These are phyloP conservation scores for Camponotus fellah DNA, from an alignment of 2,888 invertebrate genomes.

Conservation along the genomic window DNA sequence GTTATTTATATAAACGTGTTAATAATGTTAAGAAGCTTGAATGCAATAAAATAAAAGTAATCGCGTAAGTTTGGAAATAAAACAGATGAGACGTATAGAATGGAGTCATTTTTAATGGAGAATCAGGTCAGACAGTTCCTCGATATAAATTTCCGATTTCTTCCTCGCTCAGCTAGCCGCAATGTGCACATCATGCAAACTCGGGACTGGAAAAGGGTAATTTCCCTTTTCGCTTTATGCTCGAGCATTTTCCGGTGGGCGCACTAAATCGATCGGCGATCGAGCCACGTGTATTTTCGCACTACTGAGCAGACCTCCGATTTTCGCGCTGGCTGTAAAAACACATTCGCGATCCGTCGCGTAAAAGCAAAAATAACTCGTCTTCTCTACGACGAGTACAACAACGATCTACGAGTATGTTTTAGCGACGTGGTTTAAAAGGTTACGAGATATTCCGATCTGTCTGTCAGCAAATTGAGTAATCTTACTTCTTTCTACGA, in stretches of 20 bases:
- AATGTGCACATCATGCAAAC: constrained; percentile 59
- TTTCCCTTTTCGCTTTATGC: constrained; percentile 75
- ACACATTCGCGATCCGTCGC: constrained; percentile 42
- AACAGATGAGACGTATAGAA: constrained; percentile 28
- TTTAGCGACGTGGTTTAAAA: constrained; percentile 42
- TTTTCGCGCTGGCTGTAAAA: constrained; percentile 55
- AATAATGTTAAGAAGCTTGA: not conserved
- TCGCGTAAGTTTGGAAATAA: constrained; percentile 12
- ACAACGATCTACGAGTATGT: constrained; percentile 28
- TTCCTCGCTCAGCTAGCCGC: constrained; percentile 61
- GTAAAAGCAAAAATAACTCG: constrained; percentile 50
- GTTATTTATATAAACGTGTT: not conserved
- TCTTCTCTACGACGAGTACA: constrained; percentile 25
- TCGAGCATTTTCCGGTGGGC: constrained; percentile 69
- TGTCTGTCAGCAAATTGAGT: constrained; percentile 14
- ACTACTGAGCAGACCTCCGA: constrained; percentile 61
- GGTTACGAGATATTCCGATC: constrained; percentile 40
- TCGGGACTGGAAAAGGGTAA: constrained; percentile 70
- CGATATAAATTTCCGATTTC: constrained; percentile 68
- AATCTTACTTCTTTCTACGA: constrained; percentile 29
- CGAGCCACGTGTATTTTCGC: constrained; percentile 54
- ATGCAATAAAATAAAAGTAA: not conserved
- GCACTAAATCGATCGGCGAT: constrained; percentile 73
- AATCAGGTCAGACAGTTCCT: constrained; percentile 40
- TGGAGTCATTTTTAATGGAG: constrained; percentile 55